phyloP scores from a whole-genome alignment of 2,113 vertebrate genomes.

The Tursiops truncatus region DNA sequence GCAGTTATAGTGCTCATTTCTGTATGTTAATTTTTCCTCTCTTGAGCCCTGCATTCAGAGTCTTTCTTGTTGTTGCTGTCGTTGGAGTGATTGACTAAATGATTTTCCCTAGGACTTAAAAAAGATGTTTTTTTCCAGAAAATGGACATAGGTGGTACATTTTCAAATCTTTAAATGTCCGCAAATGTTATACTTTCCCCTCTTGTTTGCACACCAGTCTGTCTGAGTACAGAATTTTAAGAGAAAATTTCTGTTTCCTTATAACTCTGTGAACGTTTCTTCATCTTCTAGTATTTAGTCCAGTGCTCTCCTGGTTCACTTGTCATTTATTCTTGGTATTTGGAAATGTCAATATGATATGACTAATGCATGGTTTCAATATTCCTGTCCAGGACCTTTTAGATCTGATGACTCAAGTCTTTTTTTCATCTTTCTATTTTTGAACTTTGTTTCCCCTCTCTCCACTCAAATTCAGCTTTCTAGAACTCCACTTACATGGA shows the following conservation, averaged over 20 bases:
- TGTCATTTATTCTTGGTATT: slow-evolving; percentile 44
- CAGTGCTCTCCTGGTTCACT: background rate
- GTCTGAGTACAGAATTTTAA: background rate
- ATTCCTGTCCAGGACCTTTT: slow-evolving; percentile 3
- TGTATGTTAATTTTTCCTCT: background rate
- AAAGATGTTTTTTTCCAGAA: background rate
- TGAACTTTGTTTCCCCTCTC: background rate
- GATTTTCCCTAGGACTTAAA: background rate
- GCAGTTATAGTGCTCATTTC: background rate
- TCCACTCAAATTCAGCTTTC: background rate
- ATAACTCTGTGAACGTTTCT: background rate
- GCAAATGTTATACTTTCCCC: background rate
- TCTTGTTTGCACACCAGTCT: background rate
- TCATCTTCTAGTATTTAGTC: background rate
- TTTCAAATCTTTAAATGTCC: background rate
- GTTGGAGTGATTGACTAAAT: background rate
- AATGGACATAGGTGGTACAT: background rate
- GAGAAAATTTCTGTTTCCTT: background rate
- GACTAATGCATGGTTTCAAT: background rate
- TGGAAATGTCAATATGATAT: slow-evolving; percentile 16
- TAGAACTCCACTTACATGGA: background rate
- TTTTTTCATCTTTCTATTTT: background rate
- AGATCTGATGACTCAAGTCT: background rate
- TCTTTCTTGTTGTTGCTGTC: background rate
- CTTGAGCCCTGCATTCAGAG: background rate